Evolutionary conservation across 2,888 invertebrate species (phyloP), one percentile per base, ranked within the genome.

Genomic region (Dicroscelio sp.): DNA sequence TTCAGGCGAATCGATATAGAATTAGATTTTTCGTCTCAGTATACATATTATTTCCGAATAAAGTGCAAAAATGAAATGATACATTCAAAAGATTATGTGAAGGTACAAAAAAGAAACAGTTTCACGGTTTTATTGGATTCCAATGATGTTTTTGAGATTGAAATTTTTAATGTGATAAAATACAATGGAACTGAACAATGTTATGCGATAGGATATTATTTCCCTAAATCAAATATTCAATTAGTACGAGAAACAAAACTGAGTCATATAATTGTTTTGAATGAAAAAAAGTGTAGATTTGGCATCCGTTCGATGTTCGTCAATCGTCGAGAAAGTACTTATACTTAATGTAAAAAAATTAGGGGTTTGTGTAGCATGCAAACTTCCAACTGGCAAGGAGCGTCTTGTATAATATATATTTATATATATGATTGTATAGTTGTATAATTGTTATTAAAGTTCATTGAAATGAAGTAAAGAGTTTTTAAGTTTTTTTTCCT

Each of bases 51-150:
- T 14, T 67, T 35, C 23, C 67, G 35, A 35, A 67, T 67, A 10
- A 67, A 33, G 23, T 67, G 67, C 31, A 35, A 14, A 23, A 20
- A 67, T 8, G 67, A 67, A 35, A 67, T 67, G 67, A 35, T 67
- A 17, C 58, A 58, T 30, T 60, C 60, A 23, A 60, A 60, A 76
- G 30, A 20, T 60, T 73, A 48, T 43, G 75, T 63, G 43, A 63
- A 55, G 20, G 60, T 58, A 2, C n/a, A 86, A 83, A 88, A 86
- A 67, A 71, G 79, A 55, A 83, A 71, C 63, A 78, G 35, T 63
- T 82, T 48, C 67, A 79, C 71, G 69, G 86, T 75, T 73, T 48
- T 48, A n/a, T 73, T 73, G 8, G 52, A 73, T 8, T 73, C 52
- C 4, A 73, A 73, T 23, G 73, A 73, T 73, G n/a, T 55, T 55